phyloP scores from a whole-genome alignment of 2,797 vertebrate species.

The Falco novaeseelandiae region DNA sequence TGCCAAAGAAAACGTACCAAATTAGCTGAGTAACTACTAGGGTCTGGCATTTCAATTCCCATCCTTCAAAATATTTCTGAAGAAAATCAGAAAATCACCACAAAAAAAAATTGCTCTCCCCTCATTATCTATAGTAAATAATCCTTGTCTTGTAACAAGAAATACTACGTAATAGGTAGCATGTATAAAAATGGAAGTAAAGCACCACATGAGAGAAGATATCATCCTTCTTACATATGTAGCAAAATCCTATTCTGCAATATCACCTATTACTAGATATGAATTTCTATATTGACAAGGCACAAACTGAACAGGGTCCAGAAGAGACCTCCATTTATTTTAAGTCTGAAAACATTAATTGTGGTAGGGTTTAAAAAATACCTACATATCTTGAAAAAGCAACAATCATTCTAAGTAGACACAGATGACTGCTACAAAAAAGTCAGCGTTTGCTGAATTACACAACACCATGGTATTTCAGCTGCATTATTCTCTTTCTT shows the following conservation, averaged over 20 bases:
- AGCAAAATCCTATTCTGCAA: neutral
- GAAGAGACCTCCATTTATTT: neutral
- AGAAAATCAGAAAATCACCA: neutral
- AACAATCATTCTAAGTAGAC: neutral
- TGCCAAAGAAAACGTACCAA: neutral
- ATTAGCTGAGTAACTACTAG: neutral
- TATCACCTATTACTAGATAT: neutral
- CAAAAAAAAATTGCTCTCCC: neutral
- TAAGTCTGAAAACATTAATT: neutral
- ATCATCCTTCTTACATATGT: neutral
- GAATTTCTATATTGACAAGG: neutral
- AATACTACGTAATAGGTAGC: neutral
- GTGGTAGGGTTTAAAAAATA: neutral
- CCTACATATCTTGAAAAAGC: neutral
- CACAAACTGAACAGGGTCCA: neutral
- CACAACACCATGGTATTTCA: conserved; percentile 21
- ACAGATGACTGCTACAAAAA: neutral
- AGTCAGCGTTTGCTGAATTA: neutral
- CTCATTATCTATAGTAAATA: neutral
- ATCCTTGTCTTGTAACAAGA: neutral
- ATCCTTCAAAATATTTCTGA: neutral
- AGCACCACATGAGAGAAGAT: neutral
- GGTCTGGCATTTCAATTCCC: neutral
- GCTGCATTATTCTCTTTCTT: conserved; percentile 20
- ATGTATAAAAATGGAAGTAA: neutral